Evolutionary conservation across 2,888 invertebrate genomes (phyloP), one percentile per base, ranked within the genome.

Genomic region (Ceratothoa steindachneri): DNA sequence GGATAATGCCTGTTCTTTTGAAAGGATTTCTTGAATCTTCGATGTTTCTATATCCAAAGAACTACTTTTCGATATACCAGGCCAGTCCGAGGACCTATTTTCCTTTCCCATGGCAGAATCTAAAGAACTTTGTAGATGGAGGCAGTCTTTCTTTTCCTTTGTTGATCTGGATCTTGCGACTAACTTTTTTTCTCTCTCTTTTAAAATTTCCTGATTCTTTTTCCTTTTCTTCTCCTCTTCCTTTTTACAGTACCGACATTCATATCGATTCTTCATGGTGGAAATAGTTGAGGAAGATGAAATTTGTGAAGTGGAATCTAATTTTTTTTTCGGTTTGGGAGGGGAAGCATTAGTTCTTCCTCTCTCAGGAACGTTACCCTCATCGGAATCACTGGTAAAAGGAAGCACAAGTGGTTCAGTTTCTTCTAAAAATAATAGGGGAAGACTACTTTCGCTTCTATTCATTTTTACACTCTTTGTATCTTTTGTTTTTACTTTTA

Each of bases 21-120:
- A 27, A 19, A 51, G 69, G 74, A n/a, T 41, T 70, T 55, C 69
- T 69, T 51, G 70, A 66, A 2, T 72, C 74, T 53, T 77, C 70
- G 31, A 29, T 24, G 67, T 67, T 31, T 79, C 79, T 52, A 79
- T 30, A 51, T 79, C 79, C 15, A 79, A 30, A 2, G 79, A 79
- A 5, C 79, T 76, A 67, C 79, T 79, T 28, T 74, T 73, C 15
- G 74, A 64, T 41, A 75, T 27, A 30, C 71, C 69, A 2, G 75
- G 75, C 4, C 73, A 71, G 19, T 72, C 53, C 1, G 71, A 60
- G 3, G 75, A 67, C 19, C 31, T 31, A 0, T 73, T 64, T 30
- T 76, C 70, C 41, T 76, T 74, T 30, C 24, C 31, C 24, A 74
- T 69, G 19, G 79, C 75, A 2, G 79, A 79, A 31, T 79, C 79